Evolutionary conservation across 2,888 invertebrate species (phyloP).

Genomic region (Microctonus brassicae): DNA sequence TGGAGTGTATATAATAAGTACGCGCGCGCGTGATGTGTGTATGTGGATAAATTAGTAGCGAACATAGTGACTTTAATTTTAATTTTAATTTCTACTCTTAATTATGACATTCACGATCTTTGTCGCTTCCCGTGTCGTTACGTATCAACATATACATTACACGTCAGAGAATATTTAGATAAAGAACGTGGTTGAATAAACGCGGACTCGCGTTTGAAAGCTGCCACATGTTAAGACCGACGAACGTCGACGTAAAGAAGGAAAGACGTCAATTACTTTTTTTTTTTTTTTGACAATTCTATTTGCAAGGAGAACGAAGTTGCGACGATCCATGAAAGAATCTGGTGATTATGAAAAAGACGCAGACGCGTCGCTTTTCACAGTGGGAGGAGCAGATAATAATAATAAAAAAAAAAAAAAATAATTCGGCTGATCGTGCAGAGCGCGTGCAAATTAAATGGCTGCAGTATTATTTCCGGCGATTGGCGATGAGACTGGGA

Average conservation of each 20-base stretch:
- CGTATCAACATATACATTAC: constrained; percentile 30
- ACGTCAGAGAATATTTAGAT: not conserved
- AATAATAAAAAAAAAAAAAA: not conserved
- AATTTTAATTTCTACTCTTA: constrained; percentile 41
- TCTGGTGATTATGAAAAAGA: constrained; percentile 24
- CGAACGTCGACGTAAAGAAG: constrained; percentile 14
- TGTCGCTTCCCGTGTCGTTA: not conserved
- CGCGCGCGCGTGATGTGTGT: not conserved
- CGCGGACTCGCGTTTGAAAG: not conserved
- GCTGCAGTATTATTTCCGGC: constrained; percentile 34
- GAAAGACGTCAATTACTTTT: constrained; percentile 12
- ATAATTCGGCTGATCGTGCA: constrained; percentile 31
- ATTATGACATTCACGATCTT: constrained; percentile 31
- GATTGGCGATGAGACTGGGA: constrained; percentile 32
- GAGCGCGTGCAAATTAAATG: constrained; percentile 34
- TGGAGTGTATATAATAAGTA: constrained; percentile 1
- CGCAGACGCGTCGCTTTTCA: constrained; percentile 16
- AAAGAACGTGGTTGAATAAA: not conserved
- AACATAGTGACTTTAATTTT: no score
- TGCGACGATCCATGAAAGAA: constrained; percentile 1
- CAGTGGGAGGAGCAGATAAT: not conserved
- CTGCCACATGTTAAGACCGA: not conserved
- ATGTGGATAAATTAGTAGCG: no score
- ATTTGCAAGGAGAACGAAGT: constrained; percentile 4
- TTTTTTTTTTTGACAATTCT: constrained; percentile 1